Evolutionary conservation across 2,113 vertebrate species (phyloP), one percentile per base, ranked within the genome.

Genomic region (Glareola pratincola): DNA sequence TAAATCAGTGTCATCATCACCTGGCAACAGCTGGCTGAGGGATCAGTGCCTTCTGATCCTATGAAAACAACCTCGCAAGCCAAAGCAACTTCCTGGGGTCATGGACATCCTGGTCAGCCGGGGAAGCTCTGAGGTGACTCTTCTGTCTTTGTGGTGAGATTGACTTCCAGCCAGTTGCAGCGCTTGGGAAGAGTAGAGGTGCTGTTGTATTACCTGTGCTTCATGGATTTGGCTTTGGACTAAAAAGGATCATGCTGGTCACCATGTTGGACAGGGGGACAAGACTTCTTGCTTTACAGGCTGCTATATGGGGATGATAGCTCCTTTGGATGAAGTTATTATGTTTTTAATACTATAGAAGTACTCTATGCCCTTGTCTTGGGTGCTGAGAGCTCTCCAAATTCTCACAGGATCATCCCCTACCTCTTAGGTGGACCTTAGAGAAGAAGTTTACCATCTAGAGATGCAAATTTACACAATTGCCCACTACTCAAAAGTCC

Each of bases 31-130:
- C 62, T 41, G 36, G 19, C 1, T 1, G 17, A 66, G 39, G 41
- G 32, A 62, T 30, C 26, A 26, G 19, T 13, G 24, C 36, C 14
- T n/a, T 85, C 34, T 8, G 17, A 85, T n/a, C 18, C 0, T 2
- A 8, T 2, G 19, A 78, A 34, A 5, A 43, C 4, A 12, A 4
- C 47, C 6, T 68, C 0, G 0, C 10, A 56, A 77, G 15, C 14
- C 56, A 37, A 69, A 50, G 32, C 2, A 6, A 14, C 16, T 43
- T 85, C 39, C 37, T 60, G 54, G 30, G 34, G 18, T 14, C 32
- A 2, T 12, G 32, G n/a, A 18, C 39, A 41, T 34, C 32, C 41
- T 5, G 9, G 57, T 14, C 2, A 2, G 11, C 8, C 2, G 8
- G 32, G 22, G 14, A 63, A 67, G n/a, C 3, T 50, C 43, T 72